phyloP scores from a whole-genome alignment of 2,113 vertebrate species.

The Toxostoma redivivum region DNA sequence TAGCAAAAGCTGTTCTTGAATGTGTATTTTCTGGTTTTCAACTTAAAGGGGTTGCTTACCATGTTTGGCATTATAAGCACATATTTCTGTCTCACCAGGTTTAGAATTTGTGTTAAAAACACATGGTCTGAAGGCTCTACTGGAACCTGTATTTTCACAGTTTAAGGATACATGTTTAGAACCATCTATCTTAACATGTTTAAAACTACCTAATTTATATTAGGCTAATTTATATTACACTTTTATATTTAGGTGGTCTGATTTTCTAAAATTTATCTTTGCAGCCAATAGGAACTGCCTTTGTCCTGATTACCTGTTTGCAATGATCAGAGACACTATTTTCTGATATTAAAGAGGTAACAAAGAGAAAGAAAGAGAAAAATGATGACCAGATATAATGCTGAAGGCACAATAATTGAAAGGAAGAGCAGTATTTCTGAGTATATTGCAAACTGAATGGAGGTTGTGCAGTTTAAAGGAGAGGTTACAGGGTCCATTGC shows the following conservation, averaged over 20 bases:
- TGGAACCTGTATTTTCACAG: background rate
- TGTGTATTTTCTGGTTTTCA: background rate
- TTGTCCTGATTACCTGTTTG: background rate
- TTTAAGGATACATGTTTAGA: background rate
- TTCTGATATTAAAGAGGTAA: background rate
- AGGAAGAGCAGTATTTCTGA: background rate
- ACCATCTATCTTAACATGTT: background rate
- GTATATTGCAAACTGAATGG: background rate
- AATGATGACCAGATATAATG: background rate
- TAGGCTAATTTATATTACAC: background rate
- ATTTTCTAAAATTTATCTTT: background rate
- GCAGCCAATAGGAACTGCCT: background rate
- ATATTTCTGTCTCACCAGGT: background rate
- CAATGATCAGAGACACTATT: background rate
- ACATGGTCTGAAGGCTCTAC: background rate
- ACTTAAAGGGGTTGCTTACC: background rate
- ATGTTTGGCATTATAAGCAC: background rate
- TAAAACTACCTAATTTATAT: background rate
- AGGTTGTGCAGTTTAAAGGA: background rate
- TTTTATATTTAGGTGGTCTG: background rate
- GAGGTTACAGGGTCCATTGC: constrained; percentile 21
- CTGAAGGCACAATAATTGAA: background rate
- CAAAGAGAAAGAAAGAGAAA: background rate
- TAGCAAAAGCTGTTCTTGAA: background rate
- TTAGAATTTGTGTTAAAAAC: background rate